phyloP scores from a whole-genome alignment of 2,797 vertebrate genomes.

The Melanotaenia pygmaea region DNA sequence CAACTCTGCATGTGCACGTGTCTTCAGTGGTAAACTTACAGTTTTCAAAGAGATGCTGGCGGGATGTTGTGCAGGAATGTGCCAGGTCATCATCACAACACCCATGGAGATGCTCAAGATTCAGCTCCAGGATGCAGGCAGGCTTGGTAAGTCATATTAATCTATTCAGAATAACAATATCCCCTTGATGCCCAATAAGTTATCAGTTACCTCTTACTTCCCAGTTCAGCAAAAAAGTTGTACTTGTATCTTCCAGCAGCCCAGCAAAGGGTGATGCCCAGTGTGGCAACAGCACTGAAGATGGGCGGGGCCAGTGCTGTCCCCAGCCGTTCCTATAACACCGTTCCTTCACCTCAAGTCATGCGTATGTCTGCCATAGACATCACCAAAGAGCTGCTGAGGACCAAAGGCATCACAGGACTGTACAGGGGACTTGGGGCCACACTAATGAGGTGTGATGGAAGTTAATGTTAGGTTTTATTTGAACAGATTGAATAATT shows the following conservation, averaged over 20 bases:
- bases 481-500: neutral
- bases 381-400: slow-evolving; percentile 85
- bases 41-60: slow-evolving; percentile 88
- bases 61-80: slow-evolving; percentile 87
- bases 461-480: neutral
- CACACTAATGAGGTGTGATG: slow-evolving; percentile 84
- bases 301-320: slow-evolving; percentile 78
- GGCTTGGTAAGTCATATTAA: slow-evolving; percentile 75
- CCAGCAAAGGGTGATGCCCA: slow-evolving; percentile 82
- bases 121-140: slow-evolving; percentile 88
- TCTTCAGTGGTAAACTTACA: slow-evolving; percentile 76
- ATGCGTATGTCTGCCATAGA: slow-evolving; percentile 82
- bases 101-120: slow-evolving; percentile 92
- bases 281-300: slow-evolving; percentile 77
- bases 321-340: slow-evolving; percentile 82
- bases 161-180: too few species aligned
- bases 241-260: slow-evolving; percentile 71
- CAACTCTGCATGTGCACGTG: neutral
- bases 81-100: slow-evolving; percentile 86
- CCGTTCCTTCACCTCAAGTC: slow-evolving; percentile 66
- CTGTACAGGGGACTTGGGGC: slow-evolving; percentile 87
- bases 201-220: neutral
- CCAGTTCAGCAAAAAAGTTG: neutral
- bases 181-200: neutral
- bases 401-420: slow-evolving; percentile 84